These are phyloP conservation scores for Anhinga anhinga DNA, from an alignment of 2,113 vertebrate species.

Conservation along the genomic window DNA sequence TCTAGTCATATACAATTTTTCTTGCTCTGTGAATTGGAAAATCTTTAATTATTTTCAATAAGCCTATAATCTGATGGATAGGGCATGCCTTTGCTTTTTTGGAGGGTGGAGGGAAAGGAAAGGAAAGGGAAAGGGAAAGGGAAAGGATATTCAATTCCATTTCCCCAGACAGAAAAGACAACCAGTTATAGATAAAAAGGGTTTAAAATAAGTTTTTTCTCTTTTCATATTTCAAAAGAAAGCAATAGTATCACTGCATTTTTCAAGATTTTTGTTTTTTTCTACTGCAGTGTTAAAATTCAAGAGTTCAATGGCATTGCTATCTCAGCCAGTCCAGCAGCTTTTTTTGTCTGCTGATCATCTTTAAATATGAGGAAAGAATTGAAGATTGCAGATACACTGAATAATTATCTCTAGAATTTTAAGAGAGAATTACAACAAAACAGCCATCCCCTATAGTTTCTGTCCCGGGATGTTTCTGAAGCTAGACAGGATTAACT, in stretches of 20 bases:
- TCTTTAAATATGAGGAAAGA: not conserved
- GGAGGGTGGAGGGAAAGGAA: accelerated
- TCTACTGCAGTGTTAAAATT: not conserved
- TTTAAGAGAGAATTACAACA: not conserved
- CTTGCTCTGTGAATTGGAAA: not conserved
- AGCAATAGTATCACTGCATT: not conserved
- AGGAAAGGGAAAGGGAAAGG: not conserved
- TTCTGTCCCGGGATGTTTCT: not conserved
- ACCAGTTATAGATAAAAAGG: not conserved
- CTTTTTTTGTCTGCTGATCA: not conserved
- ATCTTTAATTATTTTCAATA: not conserved
- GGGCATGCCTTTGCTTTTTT: not conserved
- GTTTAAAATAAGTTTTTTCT: not conserved
- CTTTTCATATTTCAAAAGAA: not conserved
- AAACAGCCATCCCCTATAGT: not conserved
- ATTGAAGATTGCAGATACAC: not conserved
- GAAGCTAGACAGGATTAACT: not conserved
- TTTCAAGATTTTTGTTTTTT: not conserved
- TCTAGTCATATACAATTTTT: not conserved
- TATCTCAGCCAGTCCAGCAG: not conserved
- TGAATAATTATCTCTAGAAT: not conserved
- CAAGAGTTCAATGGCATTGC: not conserved
- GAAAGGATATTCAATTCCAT: not conserved
- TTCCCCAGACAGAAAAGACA: not conserved
- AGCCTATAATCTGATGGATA: not conserved